A percentile compares a stretch with the other conserved stretches of the same genome.
phyloP scores from a whole-genome alignment of 2,797 vertebrate species.

The Neomorphus geoffroyi region DNA sequence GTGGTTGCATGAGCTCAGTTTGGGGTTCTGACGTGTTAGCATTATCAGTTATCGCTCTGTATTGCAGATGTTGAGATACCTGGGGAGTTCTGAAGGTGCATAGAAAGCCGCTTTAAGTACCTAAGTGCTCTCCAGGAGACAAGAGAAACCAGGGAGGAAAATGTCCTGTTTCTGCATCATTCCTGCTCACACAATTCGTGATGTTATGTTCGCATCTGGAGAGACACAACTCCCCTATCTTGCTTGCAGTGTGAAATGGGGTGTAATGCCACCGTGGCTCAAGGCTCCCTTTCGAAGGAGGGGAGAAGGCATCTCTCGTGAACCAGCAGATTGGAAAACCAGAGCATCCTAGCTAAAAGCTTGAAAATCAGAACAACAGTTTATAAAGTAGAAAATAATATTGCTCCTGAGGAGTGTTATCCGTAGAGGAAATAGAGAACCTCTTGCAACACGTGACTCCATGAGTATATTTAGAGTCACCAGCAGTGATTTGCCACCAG shows the following conservation, averaged over 20 bases:
- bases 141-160: neutral
- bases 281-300: neutral
- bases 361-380: neutral
- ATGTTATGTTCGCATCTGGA: slow-evolving; percentile 19
- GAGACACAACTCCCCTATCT: neutral
- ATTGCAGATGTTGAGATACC: neutral
- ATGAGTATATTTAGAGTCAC: neutral
- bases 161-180: neutral
- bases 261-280: neutral
- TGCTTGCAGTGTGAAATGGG: neutral
- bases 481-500: neutral
- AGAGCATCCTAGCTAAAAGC: neutral
- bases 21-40: neutral
- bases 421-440: neutral
- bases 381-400: neutral
- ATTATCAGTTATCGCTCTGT: neutral
- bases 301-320: neutral
- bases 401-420: neutral
- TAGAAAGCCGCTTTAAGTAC: neutral
- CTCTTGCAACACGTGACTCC: neutral
- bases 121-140: neutral
- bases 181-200: neutral
- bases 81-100: neutral
- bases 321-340: slow-evolving; percentile 24
- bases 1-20: neutral